A percentile compares a stretch with the other conserved stretches of the same genome.
These are phyloP conservation scores for Capra hircus DNA, from an alignment of 2,113 vertebrate species.

Conservation along the genomic window DNA sequence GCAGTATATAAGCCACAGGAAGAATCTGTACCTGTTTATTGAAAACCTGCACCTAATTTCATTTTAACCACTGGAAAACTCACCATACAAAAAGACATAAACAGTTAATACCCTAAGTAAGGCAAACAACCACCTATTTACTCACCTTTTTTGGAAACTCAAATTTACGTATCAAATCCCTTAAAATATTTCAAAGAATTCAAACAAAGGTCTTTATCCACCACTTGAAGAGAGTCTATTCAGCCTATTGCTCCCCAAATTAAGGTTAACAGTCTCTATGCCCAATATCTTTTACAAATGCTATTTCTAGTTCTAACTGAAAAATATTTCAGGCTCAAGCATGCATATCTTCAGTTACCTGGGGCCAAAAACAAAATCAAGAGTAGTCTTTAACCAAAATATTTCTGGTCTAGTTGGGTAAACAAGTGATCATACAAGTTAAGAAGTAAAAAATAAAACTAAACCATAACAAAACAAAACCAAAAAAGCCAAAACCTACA, in stretches of 20 bases:
- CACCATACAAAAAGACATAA: constrained; percentile 22
- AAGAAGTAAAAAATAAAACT: constrained; percentile 52
- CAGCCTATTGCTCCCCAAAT: constrained; percentile 2
- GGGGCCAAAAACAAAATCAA: constrained; percentile 40
- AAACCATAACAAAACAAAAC: constrained; percentile 36
- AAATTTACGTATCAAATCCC: constrained; percentile 30
- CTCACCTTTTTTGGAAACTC: constrained; percentile 51
- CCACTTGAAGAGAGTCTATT: neutral
- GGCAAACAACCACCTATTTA: constrained; percentile 22
- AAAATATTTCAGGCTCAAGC: constrained; percentile 46
- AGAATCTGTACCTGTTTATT: neutral
- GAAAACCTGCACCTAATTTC: neutral
- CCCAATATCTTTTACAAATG: neutral
- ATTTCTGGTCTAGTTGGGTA: constrained; percentile 42
- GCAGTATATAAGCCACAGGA: neutral
- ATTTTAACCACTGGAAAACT: constrained; percentile 1
- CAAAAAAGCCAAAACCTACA: constrained; percentile 57
- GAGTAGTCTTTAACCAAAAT: constrained; percentile 48
- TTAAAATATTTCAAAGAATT: constrained; percentile 39
- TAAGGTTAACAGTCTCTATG: neutral
- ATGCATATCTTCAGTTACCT: constrained; percentile 60
- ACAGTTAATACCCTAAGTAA: neutral
- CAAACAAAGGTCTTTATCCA: constrained; percentile 9
- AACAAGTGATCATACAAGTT: constrained; percentile 63
- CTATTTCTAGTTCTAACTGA: constrained; percentile 23